Conservation (phyloP, 2,797 vertebrate genomes). For the Monodelphis domestica region DNA sequence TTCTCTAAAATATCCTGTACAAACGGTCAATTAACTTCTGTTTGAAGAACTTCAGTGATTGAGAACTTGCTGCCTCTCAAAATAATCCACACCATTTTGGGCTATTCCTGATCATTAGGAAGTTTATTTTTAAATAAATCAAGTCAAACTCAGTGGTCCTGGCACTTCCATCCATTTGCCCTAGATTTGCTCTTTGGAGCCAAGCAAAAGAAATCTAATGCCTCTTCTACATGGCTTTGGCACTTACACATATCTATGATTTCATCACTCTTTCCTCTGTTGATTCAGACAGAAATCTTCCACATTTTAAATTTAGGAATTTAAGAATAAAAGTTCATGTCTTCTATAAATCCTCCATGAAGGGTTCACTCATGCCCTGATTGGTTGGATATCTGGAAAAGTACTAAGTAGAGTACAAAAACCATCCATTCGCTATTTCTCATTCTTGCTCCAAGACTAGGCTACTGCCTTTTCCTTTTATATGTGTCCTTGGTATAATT, state of each 20-base stretch:
- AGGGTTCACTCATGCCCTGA: not conserved
- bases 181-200: not conserved
- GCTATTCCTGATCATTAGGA: not conserved
- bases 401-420: not conserved
- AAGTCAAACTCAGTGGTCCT: not conserved
- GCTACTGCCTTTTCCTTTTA: too few species aligned
- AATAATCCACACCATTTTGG: not conserved
- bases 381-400: not conserved
- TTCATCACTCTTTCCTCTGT: not conserved
- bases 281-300: not conserved
- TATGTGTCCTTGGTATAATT: not conserved
- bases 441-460: not conserved
- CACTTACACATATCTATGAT: not conserved
- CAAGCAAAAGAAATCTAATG: not conserved
- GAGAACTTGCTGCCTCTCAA: not conserved
- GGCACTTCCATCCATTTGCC: not conserved
- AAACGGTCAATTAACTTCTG: not conserved
- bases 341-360: not conserved
- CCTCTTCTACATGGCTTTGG: not conserved
- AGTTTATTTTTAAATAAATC: not conserved
- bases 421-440: not conserved
- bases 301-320: not conserved
- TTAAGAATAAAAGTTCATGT: not conserved
- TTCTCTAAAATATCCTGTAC: not conserved
- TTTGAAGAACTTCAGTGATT: not conserved